These are phyloP conservation scores for Crambe crambe DNA, from an alignment of 37 sponge, comb jelly and placozoan genomes.

Conservation along the genomic window DNA sequence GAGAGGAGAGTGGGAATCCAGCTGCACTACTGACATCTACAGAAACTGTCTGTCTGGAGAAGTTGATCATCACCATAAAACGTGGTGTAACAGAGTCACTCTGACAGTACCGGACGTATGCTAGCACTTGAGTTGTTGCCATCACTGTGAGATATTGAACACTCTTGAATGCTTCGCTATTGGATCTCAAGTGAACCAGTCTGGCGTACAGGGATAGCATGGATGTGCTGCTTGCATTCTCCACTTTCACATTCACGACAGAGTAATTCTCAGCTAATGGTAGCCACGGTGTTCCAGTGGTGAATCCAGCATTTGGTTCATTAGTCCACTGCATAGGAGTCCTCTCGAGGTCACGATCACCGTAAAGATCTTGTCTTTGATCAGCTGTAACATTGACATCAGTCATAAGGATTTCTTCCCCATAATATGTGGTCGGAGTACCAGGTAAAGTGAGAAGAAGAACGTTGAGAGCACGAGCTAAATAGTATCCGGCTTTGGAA, in stretches of 20 bases:
- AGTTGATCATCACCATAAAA: constrained; percentile 63
- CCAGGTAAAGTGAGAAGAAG: constrained; percentile 83
- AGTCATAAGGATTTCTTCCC: constrained; percentile 84
- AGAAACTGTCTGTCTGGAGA: constrained; percentile 9
- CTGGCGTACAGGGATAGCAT: constrained; percentile 51
- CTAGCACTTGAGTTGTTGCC: constrained; percentile 42
- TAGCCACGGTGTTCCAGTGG: constrained; percentile 70
- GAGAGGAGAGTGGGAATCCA: neutral
- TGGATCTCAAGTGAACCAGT: constrained; percentile 47
- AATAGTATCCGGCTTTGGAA: constrained; percentile 50
- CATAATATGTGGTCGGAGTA: constrained; percentile 90
- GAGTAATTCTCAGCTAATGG: constrained; percentile 64
- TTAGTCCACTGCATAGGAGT: constrained; percentile 92
- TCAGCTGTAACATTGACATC: constrained; percentile 58
- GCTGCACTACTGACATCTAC: neutral
- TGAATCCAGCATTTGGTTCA: constrained; percentile 73
- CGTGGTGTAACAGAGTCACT: neutral
- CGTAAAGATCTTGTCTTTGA: constrained; percentile 26
- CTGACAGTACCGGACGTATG: constrained; percentile 44
- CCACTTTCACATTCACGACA: constrained; percentile 45
- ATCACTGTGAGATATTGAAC: constrained; percentile 8
- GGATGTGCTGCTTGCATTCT: constrained; percentile 22
- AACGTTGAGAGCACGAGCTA: constrained; percentile 63
- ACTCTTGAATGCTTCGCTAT: constrained; percentile 20
- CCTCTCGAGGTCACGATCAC: constrained; percentile 74